Conservation (phyloP, 2,797 vertebrate species). For the Pangasius sanitwongsei region DNA sequence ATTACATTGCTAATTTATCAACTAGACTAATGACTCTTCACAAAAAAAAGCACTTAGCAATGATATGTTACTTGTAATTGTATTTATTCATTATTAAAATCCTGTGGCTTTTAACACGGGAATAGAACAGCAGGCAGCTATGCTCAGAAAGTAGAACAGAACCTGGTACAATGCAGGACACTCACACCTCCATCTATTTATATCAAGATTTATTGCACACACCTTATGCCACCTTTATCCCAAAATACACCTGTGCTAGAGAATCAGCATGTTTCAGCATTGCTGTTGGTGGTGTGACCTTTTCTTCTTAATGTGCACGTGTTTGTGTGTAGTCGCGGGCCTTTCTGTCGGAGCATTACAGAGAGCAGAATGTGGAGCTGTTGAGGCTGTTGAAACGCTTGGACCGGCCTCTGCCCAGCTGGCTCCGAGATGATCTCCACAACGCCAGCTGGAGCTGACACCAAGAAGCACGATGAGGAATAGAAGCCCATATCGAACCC, state of each 20-base stretch:
- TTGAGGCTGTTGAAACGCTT: slow-evolving; percentile 82
- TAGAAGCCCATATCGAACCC: slow-evolving; percentile 31
- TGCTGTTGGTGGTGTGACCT: slow-evolving; percentile 11
- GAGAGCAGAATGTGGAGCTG: slow-evolving; percentile 82
- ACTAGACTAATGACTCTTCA: neutral
- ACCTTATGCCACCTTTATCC: slow-evolving; percentile 13
- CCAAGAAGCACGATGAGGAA: neutral
- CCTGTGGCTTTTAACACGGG: neutral
- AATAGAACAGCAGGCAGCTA: slow-evolving; percentile 6
- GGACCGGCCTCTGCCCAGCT: slow-evolving; percentile 81
- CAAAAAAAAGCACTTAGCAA: neutral
- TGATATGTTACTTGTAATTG: neutral
- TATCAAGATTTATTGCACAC: slow-evolving; percentile 32
- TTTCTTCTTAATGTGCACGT: neutral
- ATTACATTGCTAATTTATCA: slow-evolving; percentile 28
- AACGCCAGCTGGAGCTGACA: slow-evolving; percentile 82
- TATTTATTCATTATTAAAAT: slow-evolving; percentile 14
- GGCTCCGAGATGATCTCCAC: slow-evolving; percentile 85
- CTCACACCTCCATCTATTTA: slow-evolving; percentile 24
- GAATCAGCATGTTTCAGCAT: slow-evolving; percentile 3
- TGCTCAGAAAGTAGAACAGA: slow-evolving; percentile 27
- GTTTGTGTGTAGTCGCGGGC: slow-evolving; percentile 72
- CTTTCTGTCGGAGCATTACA: slow-evolving; percentile 81
- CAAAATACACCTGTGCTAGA: slow-evolving; percentile 9
- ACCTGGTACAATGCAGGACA: slow-evolving; percentile 11